Base-by-base conservation (phyloP, 37 sponge, comb jelly and placozoan genomes). In the Diacarnus erythraeanus region DNA sequence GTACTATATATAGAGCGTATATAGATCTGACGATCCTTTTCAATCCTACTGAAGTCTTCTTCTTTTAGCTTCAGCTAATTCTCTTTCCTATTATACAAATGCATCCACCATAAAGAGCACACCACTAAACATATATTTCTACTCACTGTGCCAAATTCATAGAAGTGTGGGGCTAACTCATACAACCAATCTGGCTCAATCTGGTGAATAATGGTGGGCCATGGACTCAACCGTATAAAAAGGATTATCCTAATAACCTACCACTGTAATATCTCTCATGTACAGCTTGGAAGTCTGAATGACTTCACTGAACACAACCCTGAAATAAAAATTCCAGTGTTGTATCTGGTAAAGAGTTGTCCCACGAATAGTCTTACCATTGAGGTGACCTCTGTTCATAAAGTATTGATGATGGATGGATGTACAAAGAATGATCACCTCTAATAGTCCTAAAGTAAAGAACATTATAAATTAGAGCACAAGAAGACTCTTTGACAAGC, bases 71-170 rank as follows among this genome's bases (percentile, higher is more conserved):
- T 92, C 92, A 31, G 85, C 85, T 31, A 87, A 34, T 64, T 92
- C 88, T 80, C 92, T 87, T n/a, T 87, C 92, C 92, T 92, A 68
- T 8, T 76, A 23, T 59, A 68, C 21, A 54, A 44, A 3, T 41
- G 21, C 57, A 56, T 3, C 8, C 6, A 38, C 37, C 21, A 40
- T 21, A 58, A 21, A 25, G 30, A 10, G 22, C 15, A 27, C 21
- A 57, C 34, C 12, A 31, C 54, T 5, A 70, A 8, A 47, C 20
- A 42, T 74, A 31, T n/a, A 74, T n/a, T n/a, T n/a, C n/a, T n/a
- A 12, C 94, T 80, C 5, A 94, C 97, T n/a, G 97, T 97, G 54
- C 97, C 97, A 91, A 77, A 97, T 34, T 97, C 86, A 70, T 97
- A 97, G 77, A 88, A 97, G 58, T 97, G 97, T 31, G 97, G 92